Percentiles rank a stretch among this genome's conserved stretches.
These are phyloP conservation scores for Drosophila orena DNA, from an alignment of 1,140 invertebrate species.

Conservation along the genomic window DNA sequence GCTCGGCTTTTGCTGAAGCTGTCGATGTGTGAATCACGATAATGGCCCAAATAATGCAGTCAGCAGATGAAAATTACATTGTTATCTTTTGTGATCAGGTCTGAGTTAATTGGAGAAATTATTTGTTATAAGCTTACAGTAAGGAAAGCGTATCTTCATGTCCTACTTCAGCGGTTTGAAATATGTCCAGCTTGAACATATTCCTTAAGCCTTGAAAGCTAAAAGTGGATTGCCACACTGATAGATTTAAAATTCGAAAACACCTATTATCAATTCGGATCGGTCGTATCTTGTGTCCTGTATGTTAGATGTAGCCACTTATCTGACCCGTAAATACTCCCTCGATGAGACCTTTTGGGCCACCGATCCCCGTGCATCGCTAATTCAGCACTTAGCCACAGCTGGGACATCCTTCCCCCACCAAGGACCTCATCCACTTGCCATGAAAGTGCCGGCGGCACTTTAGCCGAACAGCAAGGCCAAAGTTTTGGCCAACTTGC, in stretches of 20 bases:
- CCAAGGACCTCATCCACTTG: constrained; percentile 66
- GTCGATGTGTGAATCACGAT: constrained; percentile 12
- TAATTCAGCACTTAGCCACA: constrained; percentile 75
- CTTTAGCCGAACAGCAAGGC: constrained; percentile 29
- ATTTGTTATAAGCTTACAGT: not conserved
- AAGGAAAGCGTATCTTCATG: not conserved
- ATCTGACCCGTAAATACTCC: constrained; percentile 21
- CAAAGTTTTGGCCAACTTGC: constrained; percentile 66
- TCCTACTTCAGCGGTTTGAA: no score
- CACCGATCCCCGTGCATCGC: constrained; percentile 32
- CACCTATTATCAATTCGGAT: constrained; percentile 4
- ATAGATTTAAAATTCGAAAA: not conserved
- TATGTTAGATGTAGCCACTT: constrained; percentile 2
- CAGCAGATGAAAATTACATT: not conserved
- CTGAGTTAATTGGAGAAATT: not conserved
- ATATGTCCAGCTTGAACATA: no score
- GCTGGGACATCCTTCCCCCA: constrained; percentile 49
- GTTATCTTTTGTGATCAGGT: not conserved
- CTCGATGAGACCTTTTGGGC: constrained; percentile 8
- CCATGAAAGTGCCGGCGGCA: constrained; percentile 71
- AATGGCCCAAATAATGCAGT: constrained; percentile 4
- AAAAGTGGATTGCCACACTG: no score
- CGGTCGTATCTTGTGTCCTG: not conserved
- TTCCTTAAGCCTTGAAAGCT: no score
- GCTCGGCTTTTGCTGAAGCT: not conserved